phyloP scores from a whole-genome alignment of 2,888 invertebrate species.

The Alitta virens region DNA sequence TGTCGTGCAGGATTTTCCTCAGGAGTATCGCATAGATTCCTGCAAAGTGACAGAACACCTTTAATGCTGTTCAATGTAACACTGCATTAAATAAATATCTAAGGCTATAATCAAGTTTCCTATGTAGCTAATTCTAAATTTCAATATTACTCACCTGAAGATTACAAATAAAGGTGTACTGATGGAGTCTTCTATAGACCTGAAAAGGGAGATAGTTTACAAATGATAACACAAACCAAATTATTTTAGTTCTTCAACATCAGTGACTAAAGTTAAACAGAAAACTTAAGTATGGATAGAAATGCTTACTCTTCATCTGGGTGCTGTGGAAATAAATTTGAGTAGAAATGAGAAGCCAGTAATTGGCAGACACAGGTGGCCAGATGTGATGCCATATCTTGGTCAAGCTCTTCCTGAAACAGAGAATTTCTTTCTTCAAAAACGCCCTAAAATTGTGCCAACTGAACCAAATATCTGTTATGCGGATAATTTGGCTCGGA shows the following conservation, averaged over 20 bases:
- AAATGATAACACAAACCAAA: too few species aligned
- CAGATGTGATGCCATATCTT: constrained; percentile 63
- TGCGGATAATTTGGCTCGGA: too few species aligned
- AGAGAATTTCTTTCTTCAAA: not conserved
- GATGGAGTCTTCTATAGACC: constrained; percentile 70
- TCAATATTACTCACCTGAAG: constrained; percentile 65
- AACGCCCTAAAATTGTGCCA: too few species aligned
- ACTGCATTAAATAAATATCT: too few species aligned
- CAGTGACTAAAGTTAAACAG: too few species aligned
- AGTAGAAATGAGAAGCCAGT: constrained; percentile 60
- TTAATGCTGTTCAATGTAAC: too few species aligned
- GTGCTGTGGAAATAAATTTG: constrained; percentile 59
- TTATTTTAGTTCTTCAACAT: too few species aligned
- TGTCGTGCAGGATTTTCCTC: constrained; percentile 76
- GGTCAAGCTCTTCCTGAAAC: constrained; percentile 59
- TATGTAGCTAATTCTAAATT: too few species aligned
- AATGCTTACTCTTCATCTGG: constrained; percentile 59
- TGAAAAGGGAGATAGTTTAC: constrained; percentile 28
- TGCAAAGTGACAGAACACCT: constrained; percentile 38
- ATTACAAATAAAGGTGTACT: constrained; percentile 82
- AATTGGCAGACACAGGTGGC: constrained; percentile 65
- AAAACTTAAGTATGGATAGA: too few species aligned
- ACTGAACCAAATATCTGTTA: too few species aligned
- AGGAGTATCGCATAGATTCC: constrained; percentile 73
- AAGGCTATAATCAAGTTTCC: too few species aligned